Conservation (phyloP, 1,140 invertebrate genomes). For the Palaemon carinicauda region DNA sequence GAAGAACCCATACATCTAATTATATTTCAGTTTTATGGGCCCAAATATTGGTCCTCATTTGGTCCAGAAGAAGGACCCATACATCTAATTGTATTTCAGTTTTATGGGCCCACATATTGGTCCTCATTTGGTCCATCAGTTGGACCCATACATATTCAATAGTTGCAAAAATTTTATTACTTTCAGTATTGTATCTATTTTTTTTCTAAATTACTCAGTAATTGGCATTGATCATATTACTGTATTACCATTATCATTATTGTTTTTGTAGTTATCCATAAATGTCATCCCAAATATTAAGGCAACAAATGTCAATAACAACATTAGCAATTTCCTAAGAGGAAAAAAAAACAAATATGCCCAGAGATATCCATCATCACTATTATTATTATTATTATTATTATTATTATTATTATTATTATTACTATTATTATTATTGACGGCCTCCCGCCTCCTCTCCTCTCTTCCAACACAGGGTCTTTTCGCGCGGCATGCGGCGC, state of each 20-base stretch:
- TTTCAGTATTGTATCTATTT: not conserved
- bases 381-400: not conserved
- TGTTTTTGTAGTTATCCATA: not conserved
- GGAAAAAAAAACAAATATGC: too few species aligned
- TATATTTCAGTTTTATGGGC: too few species aligned
- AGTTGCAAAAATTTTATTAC: not conserved
- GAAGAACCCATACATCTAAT: too few species aligned
- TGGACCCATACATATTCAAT: too few species aligned
- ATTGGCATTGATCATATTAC: not conserved
- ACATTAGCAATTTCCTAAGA: too few species aligned
- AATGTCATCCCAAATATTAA: not conserved
- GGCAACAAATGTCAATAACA: too few species aligned
- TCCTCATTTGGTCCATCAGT: too few species aligned
- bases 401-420: not conserved
- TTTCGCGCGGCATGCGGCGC: conserved; percentile 63
- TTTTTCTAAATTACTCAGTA: not conserved
- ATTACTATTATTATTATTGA: not conserved
- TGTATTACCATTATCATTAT: not conserved
- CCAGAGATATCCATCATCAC: not conserved
- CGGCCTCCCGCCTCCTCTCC: not conserved
- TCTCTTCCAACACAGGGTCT: conserved; percentile 59
- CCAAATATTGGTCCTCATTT: too few species aligned
- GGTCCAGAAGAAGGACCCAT: too few species aligned
- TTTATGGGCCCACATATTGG: too few species aligned
- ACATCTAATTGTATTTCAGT: too few species aligned